Evolutionary conservation across 2,888 invertebrate genomes (phyloP), one percentile per base, ranked within the genome.

Genomic region (Pandemis corylana): DNA sequence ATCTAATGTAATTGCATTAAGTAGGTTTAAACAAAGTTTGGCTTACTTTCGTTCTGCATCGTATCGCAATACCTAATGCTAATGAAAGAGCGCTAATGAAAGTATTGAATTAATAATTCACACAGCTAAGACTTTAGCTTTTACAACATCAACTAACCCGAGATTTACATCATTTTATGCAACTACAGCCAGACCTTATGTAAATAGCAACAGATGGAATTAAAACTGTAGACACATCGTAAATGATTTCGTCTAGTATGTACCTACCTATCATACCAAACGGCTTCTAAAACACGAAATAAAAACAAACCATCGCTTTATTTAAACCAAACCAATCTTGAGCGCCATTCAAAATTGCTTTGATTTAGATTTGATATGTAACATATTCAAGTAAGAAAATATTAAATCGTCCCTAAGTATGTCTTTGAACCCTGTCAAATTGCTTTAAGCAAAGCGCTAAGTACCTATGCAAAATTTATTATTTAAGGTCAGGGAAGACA

Each of bases 401-500:
- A 56, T 56, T 9, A 56, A 56, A 15, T n/a, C 4, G 10, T 0
- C 15, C 15, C 1, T 53, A 56, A 56, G 4, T 51, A 51, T 15
- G n/a, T 53, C 5, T 42, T 53, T n/a, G 64, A 64, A 28, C 53
- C 42, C 12, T 9, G 12, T n/a, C 41, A 68, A 44, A 44, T 44
- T 5, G 28, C 28, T 49, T 69, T 63, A 63, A 42, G 13, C 46
- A 28, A 15, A 13, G 9, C 63, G 42, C 51, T 61, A 67, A 72
- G 65, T 61, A 64, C 20, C 20, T 20, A 53, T 46, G 1, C 59
- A 65, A 69, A 72, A 68, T 53, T 49, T 59, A 44, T 28, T 59
- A 44, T 28, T 41, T 68, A 44, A 49, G 70, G 66, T 70, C 69
- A 68, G 59, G 49, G 64, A 65, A 59, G 62, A 73, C 64, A 56